Conservation (phyloP, 2,797 vertebrate genomes). For the Morelia viridis region DNA sequence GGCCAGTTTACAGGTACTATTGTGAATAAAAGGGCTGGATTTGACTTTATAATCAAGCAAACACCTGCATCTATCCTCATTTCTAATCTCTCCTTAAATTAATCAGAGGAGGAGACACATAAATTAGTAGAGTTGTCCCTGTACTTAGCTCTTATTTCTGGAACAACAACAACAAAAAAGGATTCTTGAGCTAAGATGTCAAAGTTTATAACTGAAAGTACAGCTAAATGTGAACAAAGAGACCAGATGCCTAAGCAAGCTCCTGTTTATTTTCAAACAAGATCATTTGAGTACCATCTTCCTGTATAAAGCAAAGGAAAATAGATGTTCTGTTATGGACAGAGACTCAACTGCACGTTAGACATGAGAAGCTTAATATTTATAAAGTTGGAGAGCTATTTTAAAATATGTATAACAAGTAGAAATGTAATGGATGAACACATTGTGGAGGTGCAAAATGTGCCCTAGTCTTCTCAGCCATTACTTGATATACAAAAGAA, state of each 20-base stretch:
- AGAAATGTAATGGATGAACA: background rate
- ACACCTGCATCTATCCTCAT: background rate
- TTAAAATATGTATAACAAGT: background rate
- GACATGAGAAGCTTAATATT: background rate
- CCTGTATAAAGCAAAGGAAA: background rate
- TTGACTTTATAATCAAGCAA: background rate
- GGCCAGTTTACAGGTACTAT: background rate
- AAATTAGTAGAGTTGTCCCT: background rate
- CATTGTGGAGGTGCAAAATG: background rate
- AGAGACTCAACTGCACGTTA: background rate
- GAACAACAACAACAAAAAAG: background rate
- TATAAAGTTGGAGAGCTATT: background rate
- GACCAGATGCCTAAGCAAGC: background rate
- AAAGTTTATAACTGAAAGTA: background rate
- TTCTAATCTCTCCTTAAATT: background rate
- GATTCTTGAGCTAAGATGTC: background rate
- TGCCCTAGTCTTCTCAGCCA: background rate
- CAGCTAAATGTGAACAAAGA: background rate
- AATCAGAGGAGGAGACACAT: background rate
- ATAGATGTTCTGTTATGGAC: background rate
- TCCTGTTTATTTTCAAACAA: background rate
- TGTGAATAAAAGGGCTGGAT: background rate
- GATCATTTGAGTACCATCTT: background rate
- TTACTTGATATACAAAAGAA: background rate
- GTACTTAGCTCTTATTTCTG: background rate